Evolutionary conservation across 2,113 vertebrate genomes (phyloP).

Genomic region (Chlorodrepanis virens): DNA sequence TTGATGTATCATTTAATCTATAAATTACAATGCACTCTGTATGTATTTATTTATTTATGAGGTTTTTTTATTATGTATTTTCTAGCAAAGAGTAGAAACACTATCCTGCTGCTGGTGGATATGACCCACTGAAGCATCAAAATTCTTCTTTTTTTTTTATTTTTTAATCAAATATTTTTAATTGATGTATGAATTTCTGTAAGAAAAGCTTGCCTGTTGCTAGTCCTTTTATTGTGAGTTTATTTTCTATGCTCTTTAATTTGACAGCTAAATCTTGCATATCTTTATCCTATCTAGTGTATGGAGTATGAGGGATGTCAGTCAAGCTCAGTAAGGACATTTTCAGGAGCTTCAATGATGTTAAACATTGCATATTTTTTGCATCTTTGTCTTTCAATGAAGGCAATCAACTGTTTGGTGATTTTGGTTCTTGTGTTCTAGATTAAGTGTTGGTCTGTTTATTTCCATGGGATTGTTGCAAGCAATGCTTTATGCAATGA

Average conservation of each 20-base stretch:
- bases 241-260: not conserved
- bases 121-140: not conserved
- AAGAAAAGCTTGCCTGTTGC: not conserved
- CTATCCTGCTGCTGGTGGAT: not conserved
- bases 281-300: not conserved
- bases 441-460: not conserved
- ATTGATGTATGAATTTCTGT: not conserved
- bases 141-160: not conserved
- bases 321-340: not conserved
- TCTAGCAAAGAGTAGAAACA: not conserved
- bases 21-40: not conserved
- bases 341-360: not conserved
- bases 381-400: not conserved
- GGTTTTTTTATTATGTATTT: not conserved
- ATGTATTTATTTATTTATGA: not conserved
- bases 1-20: not conserved
- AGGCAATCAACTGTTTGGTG: not conserved
- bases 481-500: not conserved
- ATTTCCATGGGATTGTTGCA: not conserved
- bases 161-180: not conserved
- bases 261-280: not conserved
- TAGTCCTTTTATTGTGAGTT: not conserved
- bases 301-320: not conserved
- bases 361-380: not conserved
- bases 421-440: not conserved